Conservation (phyloP, 2,888 invertebrate species). For the Troglohyphantes excavatus region DNA sequence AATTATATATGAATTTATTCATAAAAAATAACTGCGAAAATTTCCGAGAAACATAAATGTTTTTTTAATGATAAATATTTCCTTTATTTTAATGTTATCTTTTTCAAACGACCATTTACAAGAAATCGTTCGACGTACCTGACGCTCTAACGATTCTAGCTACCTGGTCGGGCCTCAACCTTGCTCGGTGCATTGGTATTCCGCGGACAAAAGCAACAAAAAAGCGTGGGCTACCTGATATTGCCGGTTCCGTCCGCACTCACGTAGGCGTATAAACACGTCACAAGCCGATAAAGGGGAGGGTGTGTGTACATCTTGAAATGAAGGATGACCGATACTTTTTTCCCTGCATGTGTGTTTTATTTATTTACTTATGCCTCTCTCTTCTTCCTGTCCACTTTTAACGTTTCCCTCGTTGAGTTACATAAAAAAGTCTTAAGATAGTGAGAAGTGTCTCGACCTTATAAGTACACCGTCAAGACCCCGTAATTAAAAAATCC, state of each 20-base stretch:
- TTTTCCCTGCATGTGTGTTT: not conserved
- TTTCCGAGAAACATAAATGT: too few relatives aligned
- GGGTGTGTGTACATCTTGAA: not conserved
- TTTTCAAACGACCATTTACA: not conserved
- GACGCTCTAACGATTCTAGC: not conserved
- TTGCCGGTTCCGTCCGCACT: not conserved
- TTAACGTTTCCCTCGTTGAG: not conserved
- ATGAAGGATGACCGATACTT: conserved; percentile 5
- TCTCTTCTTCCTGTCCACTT: conserved; percentile 24
- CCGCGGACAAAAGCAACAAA: not conserved
- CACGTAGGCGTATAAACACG: not conserved
- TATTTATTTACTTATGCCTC: not conserved
- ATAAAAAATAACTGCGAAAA: too few relatives aligned
- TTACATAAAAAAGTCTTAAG: too few relatives aligned
- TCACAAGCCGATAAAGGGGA: not conserved
- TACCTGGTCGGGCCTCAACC: conserved; percentile 20
- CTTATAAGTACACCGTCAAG: too few relatives aligned
- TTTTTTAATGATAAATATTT: not conserved
- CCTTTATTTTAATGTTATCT: not conserved
- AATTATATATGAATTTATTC: too few relatives aligned
- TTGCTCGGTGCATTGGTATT: conserved; percentile 28
- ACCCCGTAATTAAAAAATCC: too few relatives aligned
- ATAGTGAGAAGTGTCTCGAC: too few relatives aligned
- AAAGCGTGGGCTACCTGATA: conserved; percentile 6
- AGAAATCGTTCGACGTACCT: not conserved